Evolutionary conservation across 2,797 vertebrate species (phyloP).

Genomic region (Lagothrix lagotricha): DNA sequence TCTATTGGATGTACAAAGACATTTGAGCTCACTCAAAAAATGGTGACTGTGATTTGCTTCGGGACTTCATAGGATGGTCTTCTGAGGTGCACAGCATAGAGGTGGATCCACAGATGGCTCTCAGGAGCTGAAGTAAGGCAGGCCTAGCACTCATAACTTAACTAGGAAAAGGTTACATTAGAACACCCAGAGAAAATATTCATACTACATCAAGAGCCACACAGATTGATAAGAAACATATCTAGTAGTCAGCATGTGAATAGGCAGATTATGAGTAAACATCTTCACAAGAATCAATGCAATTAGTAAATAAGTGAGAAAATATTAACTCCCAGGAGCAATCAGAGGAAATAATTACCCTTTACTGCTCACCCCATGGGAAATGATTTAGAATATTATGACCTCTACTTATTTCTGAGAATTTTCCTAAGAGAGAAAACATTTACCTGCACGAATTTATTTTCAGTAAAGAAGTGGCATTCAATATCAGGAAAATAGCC

Average conservation of each 20-base stretch:
- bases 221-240: background rate
- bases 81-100: fast-evolving
- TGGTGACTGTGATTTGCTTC: fast-evolving
- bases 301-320: background rate
- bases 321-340: fast-evolving
- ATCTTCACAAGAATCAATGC: background rate
- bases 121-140: background rate
- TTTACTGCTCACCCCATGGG: background rate
- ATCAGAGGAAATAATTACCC: background rate
- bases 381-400: background rate
- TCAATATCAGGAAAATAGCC: background rate
- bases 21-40: background rate
- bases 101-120: too few species aligned
- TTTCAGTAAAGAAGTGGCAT: background rate
- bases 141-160: background rate
- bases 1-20: fast-evolving
- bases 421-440: background rate
- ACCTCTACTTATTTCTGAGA: background rate
- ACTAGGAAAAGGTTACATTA: background rate
- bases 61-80: background rate
- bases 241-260: background rate
- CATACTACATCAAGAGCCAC: too few species aligned
- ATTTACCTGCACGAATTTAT: background rate
- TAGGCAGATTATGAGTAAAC: background rate
- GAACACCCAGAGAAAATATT: background rate